Evolutionary conservation across 2,888 invertebrate species (phyloP), one percentile per base, ranked within the genome.

Genomic region (Mesorhabditis belari): DNA sequence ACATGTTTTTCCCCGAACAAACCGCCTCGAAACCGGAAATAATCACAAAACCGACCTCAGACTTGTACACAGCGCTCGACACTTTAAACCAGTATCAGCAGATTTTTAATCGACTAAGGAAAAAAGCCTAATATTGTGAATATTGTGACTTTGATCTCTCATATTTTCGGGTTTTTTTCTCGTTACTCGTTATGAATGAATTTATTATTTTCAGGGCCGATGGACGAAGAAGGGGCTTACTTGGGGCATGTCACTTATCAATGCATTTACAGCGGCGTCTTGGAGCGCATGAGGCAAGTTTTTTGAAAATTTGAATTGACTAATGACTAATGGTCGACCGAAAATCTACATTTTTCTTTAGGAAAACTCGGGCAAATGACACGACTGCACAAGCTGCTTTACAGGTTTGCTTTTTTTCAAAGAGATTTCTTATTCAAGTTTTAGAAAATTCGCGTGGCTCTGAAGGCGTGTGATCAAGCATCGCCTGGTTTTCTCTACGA

Each of bases 221-320:
- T 74, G 74, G 71, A 73, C 60, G 73, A 75, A 61, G 75, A 75
- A 55, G 74, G 70, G 9, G 73, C 72, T 52, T 77, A 80, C 54
- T 66, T 79, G 58, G 73, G 74, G 25, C 71, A 77, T 12, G 74
- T 80, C 72, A 77, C 80, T 49, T 77, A 76, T 62, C 74, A 77
- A 55, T 76, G 75, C 56, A 66, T 80, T 28, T 76, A 73, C 63
- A 68, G 66, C 58, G 67, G 72, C 3, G 73, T 76, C 9, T 65
- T 80, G 58, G 77, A 80, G 23, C 69, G 69, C 35, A 55, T 77
- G 26, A 69, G 66, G 60, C 64, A 28, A 9, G 62, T 60, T n/a
- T 35, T 35, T 35, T 35, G 12, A 9, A 35, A 35, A 35, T 35
- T 35, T 17, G n/a, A 35, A 35, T n/a, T 12, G n/a, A n/a, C n/a